Evolutionary conservation across 2,113 vertebrate genomes (phyloP), one percentile per base, ranked within the genome.

Genomic region (Ageneiosus marmoratus): DNA sequence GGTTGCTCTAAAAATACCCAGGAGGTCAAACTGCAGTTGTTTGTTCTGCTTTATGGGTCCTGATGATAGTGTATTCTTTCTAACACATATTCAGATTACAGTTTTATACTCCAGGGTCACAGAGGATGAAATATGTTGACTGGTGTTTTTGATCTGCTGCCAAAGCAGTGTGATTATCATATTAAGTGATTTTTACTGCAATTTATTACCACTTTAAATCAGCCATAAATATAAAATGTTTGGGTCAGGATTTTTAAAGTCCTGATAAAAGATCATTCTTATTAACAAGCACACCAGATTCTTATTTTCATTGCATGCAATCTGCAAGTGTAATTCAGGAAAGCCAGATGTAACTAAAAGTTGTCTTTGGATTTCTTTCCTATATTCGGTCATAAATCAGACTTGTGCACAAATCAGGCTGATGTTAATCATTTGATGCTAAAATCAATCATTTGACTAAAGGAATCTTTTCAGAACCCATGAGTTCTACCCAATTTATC

Each of bases 1-100:
- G 27, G 63, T 79, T 83, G 63, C 18, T 56, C 75, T 79, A 70
- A 78, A 78, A 78, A 83, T 78, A 79, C 51, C 46, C 63, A 72
- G 37, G 63, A 78, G 75, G 62, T 83, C 63, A 83, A 72, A 58
- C 62, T 48, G 63, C 50, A 58, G 74, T 77, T 50, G 62, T 83
- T 83, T 55, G 63, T 67, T 65, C 60, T 76, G 32, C 72, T 76
- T 76, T 44, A 77, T 77, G 50, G 24, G 12, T 55, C 32, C 34
- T 67, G 50, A 63, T 83, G 29, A 83, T n/a, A 56, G 62, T 58
- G 81, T 37, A 55, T 65, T 67, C 22, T 77, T 53, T 83, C 8
- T 27, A 12, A 24, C n/a, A 55, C 48, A 65, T 48, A 83, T 77
- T 82, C 76, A 76, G 29, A 76, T 50, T 62, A 37, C 51, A 15